phyloP scores from a whole-genome alignment of 1,140 invertebrate species.

The Danaus melanippus region DNA sequence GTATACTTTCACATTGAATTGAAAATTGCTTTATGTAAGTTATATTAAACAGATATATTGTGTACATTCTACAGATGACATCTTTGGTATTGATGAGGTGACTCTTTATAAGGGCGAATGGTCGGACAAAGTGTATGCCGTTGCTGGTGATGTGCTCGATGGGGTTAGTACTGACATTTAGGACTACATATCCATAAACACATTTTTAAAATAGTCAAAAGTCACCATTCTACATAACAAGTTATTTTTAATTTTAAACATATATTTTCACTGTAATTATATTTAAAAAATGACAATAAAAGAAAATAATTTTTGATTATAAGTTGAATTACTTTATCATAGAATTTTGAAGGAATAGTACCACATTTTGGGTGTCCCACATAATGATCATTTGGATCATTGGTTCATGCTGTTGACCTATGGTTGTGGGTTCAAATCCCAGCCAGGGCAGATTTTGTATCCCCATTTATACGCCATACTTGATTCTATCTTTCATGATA shows the following conservation, averaged over 20 bases:
- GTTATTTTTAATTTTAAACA: constrained; percentile 23
- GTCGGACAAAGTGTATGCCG: constrained; percentile 87
- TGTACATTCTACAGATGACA: constrained; percentile 75
- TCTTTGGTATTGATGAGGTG: constrained; percentile 92
- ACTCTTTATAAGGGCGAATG: constrained; percentile 87
- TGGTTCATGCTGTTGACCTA: not conserved
- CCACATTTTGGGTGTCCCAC: too few relatives aligned
- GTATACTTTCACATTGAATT: too few relatives aligned
- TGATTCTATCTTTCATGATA: constrained; percentile 48
- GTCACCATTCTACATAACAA: constrained; percentile 16
- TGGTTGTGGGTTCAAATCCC: constrained; percentile 39
- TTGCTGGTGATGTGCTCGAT: constrained; percentile 91
- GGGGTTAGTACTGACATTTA: constrained; percentile 75
- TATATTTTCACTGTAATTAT: too few relatives aligned
- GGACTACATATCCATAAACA: not conserved
- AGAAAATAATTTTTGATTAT: too few relatives aligned
- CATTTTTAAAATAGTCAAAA: constrained; percentile 4
- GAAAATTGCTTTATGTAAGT: too few relatives aligned
- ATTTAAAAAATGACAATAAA: too few relatives aligned
- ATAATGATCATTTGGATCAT: too few relatives aligned
- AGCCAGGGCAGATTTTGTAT: constrained; percentile 7
- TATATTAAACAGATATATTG: not conserved
- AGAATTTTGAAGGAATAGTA: too few relatives aligned
- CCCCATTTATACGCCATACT: constrained; percentile 66
- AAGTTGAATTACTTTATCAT: too few relatives aligned